Percentiles rank a stretch among this genome's conserved stretches.
These are phyloP conservation scores for Characodon lateralis DNA, from an alignment of 2,797 vertebrate species.

Conservation along the genomic window DNA sequence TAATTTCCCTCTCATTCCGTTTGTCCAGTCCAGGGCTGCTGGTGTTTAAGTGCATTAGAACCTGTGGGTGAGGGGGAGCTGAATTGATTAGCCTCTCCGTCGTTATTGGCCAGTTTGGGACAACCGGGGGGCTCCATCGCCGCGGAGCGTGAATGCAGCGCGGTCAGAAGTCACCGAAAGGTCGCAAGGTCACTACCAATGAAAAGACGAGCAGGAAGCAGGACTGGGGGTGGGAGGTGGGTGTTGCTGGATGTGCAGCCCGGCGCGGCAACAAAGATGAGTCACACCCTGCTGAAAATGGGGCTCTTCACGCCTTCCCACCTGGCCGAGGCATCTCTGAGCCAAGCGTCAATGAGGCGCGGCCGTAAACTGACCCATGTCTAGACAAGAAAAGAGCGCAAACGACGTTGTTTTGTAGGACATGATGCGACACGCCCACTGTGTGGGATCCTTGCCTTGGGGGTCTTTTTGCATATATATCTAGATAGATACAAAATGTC, in stretches of 20 bases:
- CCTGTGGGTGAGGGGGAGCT: slow-evolving; percentile 38
- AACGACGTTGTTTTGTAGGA: slow-evolving; percentile 53
- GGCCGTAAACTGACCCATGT: slow-evolving; percentile 64
- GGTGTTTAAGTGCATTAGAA: slow-evolving; percentile 65
- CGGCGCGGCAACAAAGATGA: slow-evolving; percentile 67
- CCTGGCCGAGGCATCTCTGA: slow-evolving; percentile 78
- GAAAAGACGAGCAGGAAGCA: slow-evolving; percentile 65
- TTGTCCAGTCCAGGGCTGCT: slow-evolving; percentile 64
- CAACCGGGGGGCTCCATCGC: slow-evolving; percentile 27
- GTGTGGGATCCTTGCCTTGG: slow-evolving; percentile 19
- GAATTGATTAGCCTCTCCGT: slow-evolving; percentile 73
- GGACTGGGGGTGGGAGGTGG: slow-evolving; percentile 41
- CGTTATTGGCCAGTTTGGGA: slow-evolving; percentile 69
- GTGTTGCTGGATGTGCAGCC: slow-evolving; percentile 64
- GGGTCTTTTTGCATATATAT: not conserved
- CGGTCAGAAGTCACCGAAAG: slow-evolving; percentile 83
- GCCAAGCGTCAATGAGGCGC: slow-evolving; percentile 75
- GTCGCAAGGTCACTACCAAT: slow-evolving; percentile 76
- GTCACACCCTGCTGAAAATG: slow-evolving; percentile 68
- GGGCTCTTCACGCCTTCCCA: slow-evolving; percentile 75
- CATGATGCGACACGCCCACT: slow-evolving; percentile 53
- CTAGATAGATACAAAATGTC: too few relatives aligned
- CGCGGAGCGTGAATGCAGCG: slow-evolving; percentile 65
- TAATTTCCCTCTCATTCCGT: slow-evolving; percentile 34
- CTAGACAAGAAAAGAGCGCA: slow-evolving; percentile 73